Percentiles rank a stretch among this genome's conserved stretches.
phyloP scores from a whole-genome alignment of 1,140 invertebrate species.

The Saccostrea cuccullata region DNA sequence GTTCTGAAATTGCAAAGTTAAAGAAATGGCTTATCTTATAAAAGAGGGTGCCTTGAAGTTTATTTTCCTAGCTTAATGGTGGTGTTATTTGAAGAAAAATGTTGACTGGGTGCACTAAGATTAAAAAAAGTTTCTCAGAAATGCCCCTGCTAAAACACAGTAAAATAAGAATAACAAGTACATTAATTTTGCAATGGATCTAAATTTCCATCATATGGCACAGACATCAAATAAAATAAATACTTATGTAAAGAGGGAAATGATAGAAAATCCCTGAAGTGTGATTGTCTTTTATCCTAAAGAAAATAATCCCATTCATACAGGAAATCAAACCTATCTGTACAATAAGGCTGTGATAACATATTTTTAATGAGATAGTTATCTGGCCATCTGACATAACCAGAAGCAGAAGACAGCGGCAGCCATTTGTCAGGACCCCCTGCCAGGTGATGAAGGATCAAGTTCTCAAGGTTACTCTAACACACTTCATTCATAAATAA shows the following conservation, averaged over 20 bases:
- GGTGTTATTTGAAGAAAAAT: not conserved
- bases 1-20: not conserved
- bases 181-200: not conserved
- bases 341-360: not conserved
- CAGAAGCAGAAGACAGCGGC: not conserved
- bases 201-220: not conserved
- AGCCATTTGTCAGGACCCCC: not conserved
- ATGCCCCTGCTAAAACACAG: no score
- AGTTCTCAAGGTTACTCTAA: conserved; percentile 18
- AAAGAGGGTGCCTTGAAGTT: not conserved
- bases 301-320: not conserved
- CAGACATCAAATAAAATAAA: not conserved
- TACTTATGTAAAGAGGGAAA: not conserved
- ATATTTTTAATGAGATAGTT: conserved; percentile 2
- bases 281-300: no score
- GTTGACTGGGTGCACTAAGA: not conserved
- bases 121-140: no score
- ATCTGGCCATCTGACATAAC: conserved; percentile 22
- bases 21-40: not conserved
- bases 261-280: not conserved
- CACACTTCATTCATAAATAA: conserved; percentile 8
- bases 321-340: conserved; percentile 4
- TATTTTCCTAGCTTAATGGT: not conserved
- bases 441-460: not conserved
- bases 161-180: not conserved